phyloP scores from a whole-genome alignment of 1,140 invertebrate species.

The Polypedilum vanderplanki region DNA sequence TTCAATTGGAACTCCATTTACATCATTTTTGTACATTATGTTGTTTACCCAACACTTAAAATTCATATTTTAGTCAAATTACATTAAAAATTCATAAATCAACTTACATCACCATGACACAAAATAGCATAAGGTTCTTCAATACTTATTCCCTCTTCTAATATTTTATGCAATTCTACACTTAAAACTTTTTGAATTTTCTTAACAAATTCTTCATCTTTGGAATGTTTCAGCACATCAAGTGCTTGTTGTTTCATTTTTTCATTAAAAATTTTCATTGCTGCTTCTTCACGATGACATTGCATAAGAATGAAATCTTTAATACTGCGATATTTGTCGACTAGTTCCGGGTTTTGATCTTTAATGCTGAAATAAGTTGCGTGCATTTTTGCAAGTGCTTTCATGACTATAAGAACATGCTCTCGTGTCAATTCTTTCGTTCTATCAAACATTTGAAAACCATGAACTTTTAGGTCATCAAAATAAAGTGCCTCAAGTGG shows the following conservation, averaged over 20 bases:
- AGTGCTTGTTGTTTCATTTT: background rate
- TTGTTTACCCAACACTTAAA: slow-evolving; percentile 42
- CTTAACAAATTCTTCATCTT: background rate
- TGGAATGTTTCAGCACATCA: background rate
- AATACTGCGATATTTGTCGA: slow-evolving; percentile 33
- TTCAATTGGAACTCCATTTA: slow-evolving; percentile 39
- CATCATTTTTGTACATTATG: slow-evolving; percentile 36
- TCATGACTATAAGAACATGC: slow-evolving; percentile 45
- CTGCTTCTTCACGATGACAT: background rate
- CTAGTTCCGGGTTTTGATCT: slow-evolving; percentile 36
- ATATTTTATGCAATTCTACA: slow-evolving; percentile 33
- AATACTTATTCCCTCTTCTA: slow-evolving; percentile 32
- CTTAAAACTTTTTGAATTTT: background rate
- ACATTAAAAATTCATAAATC: background rate
- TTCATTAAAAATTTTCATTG: slow-evolving; percentile 11
- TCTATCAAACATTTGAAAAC: slow-evolving; percentile 46
- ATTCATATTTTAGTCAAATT: background rate
- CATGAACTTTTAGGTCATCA: slow-evolving; percentile 46
- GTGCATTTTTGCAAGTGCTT: slow-evolving; percentile 49
- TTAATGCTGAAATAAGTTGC: slow-evolving; percentile 48
- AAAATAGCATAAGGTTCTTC: slow-evolving; percentile 35
- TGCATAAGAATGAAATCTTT: slow-evolving; percentile 31
- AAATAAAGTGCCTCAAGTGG: slow-evolving; percentile 47
- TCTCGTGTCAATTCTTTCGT: slow-evolving; percentile 43
- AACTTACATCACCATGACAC: slow-evolving; percentile 37